Conservation (phyloP, 2,113 vertebrate genomes). For the Sphyrna mokarran region DNA sequence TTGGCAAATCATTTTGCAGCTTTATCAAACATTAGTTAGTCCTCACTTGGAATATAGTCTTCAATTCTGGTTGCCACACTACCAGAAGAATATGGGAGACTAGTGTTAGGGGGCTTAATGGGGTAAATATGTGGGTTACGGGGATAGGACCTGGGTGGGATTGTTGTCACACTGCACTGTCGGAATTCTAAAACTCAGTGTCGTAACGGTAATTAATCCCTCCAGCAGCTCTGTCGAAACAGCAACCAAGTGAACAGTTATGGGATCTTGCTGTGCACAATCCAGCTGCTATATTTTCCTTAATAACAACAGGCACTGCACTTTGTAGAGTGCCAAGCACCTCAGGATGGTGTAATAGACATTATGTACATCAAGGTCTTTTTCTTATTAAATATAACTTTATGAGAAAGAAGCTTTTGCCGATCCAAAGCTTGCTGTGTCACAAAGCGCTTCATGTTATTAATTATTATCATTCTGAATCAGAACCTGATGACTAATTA, state of each 20-base stretch:
- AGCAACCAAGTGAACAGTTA: not conserved
- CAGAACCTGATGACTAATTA: not conserved
- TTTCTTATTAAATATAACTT: not conserved
- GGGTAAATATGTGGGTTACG: no score
- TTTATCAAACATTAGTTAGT: no score
- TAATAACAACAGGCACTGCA: not conserved
- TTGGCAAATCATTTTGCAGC: no score
- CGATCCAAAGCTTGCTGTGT: not conserved
- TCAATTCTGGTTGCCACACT: no score
- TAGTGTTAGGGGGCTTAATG: no score
- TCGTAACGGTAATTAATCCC: not conserved
- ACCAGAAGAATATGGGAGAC: no score
- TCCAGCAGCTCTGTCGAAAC: not conserved
- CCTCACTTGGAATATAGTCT: no score
- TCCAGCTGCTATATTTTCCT: not conserved
- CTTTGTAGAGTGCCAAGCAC: not conserved
- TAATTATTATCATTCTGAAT: constrained; percentile 21
- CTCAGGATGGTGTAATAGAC: not conserved
- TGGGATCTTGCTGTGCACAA: not conserved
- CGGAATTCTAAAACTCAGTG: not conserved
- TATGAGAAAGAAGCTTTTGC: not conserved
- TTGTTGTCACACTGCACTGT: no score
- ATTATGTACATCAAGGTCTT: not conserved
- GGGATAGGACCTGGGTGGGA: no score
- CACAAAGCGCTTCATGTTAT: not conserved